A percentile compares a stretch with the other conserved stretches of the same genome.
phyloP scores from a whole-genome alignment of 2,113 vertebrate species.

The Engraulis encrasicolus region DNA sequence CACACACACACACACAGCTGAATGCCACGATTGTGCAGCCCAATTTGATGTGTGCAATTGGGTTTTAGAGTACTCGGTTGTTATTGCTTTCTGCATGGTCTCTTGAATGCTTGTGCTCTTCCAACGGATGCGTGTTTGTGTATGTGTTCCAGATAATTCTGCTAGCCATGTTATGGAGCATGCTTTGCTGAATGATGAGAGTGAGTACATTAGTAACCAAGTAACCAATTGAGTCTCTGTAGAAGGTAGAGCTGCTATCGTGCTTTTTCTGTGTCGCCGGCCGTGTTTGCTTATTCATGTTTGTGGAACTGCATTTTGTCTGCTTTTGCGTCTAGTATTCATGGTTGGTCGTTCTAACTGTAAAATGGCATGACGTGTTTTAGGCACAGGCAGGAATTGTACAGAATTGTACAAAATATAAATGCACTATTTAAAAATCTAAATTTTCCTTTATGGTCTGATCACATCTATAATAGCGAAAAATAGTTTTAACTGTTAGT shows the following conservation, averaged over 20 bases:
- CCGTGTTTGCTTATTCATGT: neutral
- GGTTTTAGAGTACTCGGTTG: too few species aligned
- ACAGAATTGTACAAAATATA: too few species aligned
- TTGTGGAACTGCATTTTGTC: neutral
- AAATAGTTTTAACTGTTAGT: too few species aligned
- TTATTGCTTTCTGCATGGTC: neutral
- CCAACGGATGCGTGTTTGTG: constrained; percentile 55
- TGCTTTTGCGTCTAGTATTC: neutral
- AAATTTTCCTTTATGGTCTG: too few species aligned
- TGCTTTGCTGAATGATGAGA: constrained; percentile 94
- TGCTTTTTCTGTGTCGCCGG: constrained; percentile 2
- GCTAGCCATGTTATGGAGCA: constrained; percentile 89
- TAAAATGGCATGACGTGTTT: too few species aligned
- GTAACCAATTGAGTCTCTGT: constrained; percentile 30
- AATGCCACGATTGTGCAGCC: neutral
- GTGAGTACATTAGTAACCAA: constrained; percentile 79
- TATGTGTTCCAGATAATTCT: constrained; percentile 73
- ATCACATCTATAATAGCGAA: too few species aligned
- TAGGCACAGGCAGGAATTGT: too few species aligned
- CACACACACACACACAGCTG: too few species aligned
- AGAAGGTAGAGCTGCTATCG: neutral
- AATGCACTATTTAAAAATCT: too few species aligned
- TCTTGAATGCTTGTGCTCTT: constrained; percentile 10
- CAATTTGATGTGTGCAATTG: constrained; percentile 26
- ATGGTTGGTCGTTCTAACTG: neutral